Conservation (phyloP, 2,888 invertebrate genomes). For the Mythimna vitellina region DNA sequence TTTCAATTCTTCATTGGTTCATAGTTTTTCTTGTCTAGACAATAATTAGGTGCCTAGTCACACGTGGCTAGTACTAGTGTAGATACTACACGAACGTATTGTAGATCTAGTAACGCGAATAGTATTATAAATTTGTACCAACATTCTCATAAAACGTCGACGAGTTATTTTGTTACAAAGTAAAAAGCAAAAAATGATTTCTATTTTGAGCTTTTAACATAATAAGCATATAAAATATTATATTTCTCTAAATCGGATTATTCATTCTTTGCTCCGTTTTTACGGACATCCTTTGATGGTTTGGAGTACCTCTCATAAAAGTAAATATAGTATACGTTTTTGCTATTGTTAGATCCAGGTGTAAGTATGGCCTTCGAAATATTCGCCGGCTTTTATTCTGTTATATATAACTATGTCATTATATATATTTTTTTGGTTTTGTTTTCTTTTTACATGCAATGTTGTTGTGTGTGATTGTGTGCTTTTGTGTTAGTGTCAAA, state of each 20-base stretch:
- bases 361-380: background rate
- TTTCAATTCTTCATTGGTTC: no score
- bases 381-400: background rate
- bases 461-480: no score
- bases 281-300: slow-evolving; percentile 16
- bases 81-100: no score
- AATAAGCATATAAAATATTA: slow-evolving; percentile 19
- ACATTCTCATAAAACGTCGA: background rate
- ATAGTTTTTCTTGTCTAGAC: no score
- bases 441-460: no score
- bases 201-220: slow-evolving; percentile 29
- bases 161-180: slow-evolving; percentile 7
- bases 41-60: no score
- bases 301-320: slow-evolving; percentile 8
- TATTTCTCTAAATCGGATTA: slow-evolving; percentile 29
- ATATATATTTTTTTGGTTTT: no score
- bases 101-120: background rate
- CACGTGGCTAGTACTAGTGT: no score
- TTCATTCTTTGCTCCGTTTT: slow-evolving; percentile 23
- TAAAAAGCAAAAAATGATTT: slow-evolving; percentile 19
- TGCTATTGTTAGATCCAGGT: background rate
- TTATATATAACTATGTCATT: background rate
- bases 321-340: slow-evolving; percentile 5
- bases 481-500: no score
- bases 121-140: background rate